These are phyloP conservation scores for Blastobasis adustella DNA, from an alignment of 2,888 invertebrate species.

Conservation along the genomic window DNA sequence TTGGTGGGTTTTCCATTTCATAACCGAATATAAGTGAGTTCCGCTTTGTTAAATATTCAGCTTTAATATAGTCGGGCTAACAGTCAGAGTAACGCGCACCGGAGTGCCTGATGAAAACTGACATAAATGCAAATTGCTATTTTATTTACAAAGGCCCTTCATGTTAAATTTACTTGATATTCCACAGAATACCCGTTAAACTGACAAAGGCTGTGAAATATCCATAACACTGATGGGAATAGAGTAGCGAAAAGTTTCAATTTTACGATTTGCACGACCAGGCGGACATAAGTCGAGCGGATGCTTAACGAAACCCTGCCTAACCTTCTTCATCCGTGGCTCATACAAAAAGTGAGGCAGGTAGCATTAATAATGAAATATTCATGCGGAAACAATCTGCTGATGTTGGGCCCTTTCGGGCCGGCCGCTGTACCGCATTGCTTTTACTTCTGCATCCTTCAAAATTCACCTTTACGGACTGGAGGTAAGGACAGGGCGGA, in stretches of 20 bases:
- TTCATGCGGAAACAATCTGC: slow-evolving; percentile 44
- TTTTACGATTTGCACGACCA: neutral
- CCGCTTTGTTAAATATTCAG: too few species aligned
- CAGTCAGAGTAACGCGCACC: too few species aligned
- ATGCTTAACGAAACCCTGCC: neutral
- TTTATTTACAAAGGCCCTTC: too few species aligned
- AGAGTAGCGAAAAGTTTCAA: neutral
- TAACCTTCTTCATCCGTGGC: slow-evolving; percentile 6
- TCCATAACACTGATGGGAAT: too few species aligned
- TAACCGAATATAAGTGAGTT: too few species aligned
- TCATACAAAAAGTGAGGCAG: slow-evolving; percentile 17
- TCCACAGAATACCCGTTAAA: too few species aligned
- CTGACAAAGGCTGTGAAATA: too few species aligned
- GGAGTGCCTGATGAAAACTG: too few species aligned
- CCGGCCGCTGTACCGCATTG: slow-evolving; percentile 8
- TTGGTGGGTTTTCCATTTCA: too few species aligned
- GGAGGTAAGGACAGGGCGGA: slow-evolving; percentile 5
- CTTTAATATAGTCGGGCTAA: too few species aligned
- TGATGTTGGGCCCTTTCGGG: slow-evolving; percentile 25
- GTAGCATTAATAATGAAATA: slow-evolving; percentile 44
- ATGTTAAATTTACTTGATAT: too few species aligned
- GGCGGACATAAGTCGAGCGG: neutral
- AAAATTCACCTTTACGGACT: slow-evolving; percentile 19
- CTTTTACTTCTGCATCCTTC: slow-evolving; percentile 3
- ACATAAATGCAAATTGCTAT: too few species aligned